phyloP scores from a whole-genome alignment of 2,113 vertebrate genomes.

The Anarrhichthys ocellatus region DNA sequence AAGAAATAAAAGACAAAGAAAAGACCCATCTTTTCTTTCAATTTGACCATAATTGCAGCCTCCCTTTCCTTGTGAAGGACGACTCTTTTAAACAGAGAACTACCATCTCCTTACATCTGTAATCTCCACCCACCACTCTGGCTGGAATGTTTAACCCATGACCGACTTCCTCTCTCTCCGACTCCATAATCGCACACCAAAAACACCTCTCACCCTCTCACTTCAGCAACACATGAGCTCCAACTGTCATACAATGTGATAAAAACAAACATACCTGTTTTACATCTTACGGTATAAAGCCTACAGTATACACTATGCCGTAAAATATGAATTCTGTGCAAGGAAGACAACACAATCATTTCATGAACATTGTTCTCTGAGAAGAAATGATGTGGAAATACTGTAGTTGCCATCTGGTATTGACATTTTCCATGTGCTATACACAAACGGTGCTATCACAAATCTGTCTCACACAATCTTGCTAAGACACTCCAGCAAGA shows the following conservation, averaged over 20 bases:
- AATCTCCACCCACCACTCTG: conserved; percentile 31
- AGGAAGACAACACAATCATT: conserved; percentile 79
- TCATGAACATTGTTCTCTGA: conserved; percentile 73
- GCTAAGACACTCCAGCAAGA: conserved; percentile 57
- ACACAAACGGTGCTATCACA: conserved; percentile 70
- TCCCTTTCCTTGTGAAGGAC: conserved; percentile 40
- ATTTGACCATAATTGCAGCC: conserved; percentile 23
- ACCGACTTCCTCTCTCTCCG: conserved; percentile 41
- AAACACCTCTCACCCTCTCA: conserved; percentile 39
- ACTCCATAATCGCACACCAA: conserved; percentile 19
- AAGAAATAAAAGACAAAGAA: conserved; percentile 49
- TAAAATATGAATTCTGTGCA: conserved; percentile 78
- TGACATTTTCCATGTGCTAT: conserved; percentile 75
- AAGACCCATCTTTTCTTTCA: conserved; percentile 28
- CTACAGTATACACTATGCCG: conserved; percentile 65
- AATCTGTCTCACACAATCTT: conserved; percentile 60
- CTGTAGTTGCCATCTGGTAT: conserved; percentile 72
- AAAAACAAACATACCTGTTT: conserved; percentile 66
- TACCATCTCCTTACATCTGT: conserved; percentile 9
- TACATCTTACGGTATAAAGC: conserved; percentile 64
- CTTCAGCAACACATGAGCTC: conserved; percentile 44
- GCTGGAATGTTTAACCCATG: conserved; percentile 67
- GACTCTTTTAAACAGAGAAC: conserved; percentile 47
- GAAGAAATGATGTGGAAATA: conserved; percentile 69
- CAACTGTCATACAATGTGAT: conserved; percentile 55